Evolutionary conservation across 2,113 vertebrate species (phyloP), one percentile per base, ranked within the genome.

Genomic region (Nothoprocta perdicaria): DNA sequence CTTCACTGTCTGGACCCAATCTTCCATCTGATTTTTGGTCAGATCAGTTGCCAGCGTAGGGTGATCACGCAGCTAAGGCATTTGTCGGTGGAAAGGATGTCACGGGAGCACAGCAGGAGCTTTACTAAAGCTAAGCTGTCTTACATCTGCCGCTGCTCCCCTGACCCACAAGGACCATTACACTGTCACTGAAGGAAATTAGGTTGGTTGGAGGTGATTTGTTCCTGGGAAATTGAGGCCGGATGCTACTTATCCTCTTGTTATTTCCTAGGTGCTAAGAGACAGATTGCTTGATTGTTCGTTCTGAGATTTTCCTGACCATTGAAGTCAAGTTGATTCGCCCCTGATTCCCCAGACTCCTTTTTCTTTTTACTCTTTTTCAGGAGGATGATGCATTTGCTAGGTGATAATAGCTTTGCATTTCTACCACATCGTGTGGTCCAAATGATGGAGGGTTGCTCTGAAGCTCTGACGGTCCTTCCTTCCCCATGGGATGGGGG

Each of bases 341-440:
- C 72, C 85, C 90, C 46, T 78, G 57, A 88, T 91, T 91, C 90
- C 82, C 90, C 41, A 80, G 93, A 46, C 61, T 89, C 68, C 86
- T 40, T 31, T 91, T 91, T 53, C 52, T 24, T 93, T 94, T 92
- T 80, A 60, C 50, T 91, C 41, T 45, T 80, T 80, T 88, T 82
- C 69, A 80, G 46, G 31, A 89, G 52, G 57, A 86, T 92, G 88
- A 95, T 92, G 41, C 71, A 90, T 96, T 78, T 91, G 68, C 93
- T 45, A 80, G 93, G 88, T 95, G 94, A 87, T 95, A 95, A 96
- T 72, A 95, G 90, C 94, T 95, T 91, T 88, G 78, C 80, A 48
- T 94, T 95, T 83, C 52, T 75, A 67, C 46, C 75, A 81, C 77
- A 57, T 40, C 14, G 0, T 52, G 5, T 2, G 0, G 68, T 89